Percentiles rank a stretch among this genome's conserved stretches.
Conservation (phyloP, 2,797 vertebrate genomes). For the Micropoecilia bifurca region DNA sequence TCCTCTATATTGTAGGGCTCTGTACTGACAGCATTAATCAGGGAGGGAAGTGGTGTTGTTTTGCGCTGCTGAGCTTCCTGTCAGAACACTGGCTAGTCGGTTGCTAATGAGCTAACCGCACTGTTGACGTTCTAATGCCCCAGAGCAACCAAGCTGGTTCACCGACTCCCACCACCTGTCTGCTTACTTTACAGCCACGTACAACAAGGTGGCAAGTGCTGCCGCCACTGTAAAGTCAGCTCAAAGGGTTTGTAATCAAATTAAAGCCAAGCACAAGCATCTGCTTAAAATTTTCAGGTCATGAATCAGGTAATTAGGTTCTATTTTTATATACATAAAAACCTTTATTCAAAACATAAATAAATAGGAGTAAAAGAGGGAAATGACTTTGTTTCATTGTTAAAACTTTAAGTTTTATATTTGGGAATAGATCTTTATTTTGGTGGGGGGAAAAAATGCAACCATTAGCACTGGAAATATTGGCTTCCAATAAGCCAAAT, state of each 20-base stretch:
- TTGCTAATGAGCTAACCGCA: conserved; percentile 54
- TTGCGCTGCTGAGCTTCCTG: conserved; percentile 43
- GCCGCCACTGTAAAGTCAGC: conserved; percentile 8
- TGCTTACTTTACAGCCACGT: conserved; percentile 33
- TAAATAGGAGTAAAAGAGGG: neutral
- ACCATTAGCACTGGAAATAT: neutral
- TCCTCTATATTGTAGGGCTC: neutral
- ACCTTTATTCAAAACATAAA: neutral
- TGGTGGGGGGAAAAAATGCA: neutral
- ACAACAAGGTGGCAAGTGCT: conserved; percentile 10
- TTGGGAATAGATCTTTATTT: neutral
- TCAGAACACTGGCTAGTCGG: conserved; percentile 36
- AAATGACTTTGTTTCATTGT: neutral
- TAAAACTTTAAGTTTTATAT: neutral
- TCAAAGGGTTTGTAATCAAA: conserved; percentile 28
- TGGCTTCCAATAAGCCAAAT: neutral
- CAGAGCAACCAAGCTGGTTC: conserved; percentile 37
- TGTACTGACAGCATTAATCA: neutral
- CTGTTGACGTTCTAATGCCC: conserved; percentile 53
- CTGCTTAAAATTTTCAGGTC: conserved; percentile 17
- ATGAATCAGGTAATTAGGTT: neutral
- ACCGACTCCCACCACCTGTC: conserved; percentile 54
- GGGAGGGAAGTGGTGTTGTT: conserved; percentile 3
- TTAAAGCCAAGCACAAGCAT: conserved; percentile 24
- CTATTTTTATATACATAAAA: neutral